These are phyloP conservation scores for Metaphire vulgaris DNA, from an alignment of 1,140 invertebrate genomes.

Conservation along the genomic window DNA sequence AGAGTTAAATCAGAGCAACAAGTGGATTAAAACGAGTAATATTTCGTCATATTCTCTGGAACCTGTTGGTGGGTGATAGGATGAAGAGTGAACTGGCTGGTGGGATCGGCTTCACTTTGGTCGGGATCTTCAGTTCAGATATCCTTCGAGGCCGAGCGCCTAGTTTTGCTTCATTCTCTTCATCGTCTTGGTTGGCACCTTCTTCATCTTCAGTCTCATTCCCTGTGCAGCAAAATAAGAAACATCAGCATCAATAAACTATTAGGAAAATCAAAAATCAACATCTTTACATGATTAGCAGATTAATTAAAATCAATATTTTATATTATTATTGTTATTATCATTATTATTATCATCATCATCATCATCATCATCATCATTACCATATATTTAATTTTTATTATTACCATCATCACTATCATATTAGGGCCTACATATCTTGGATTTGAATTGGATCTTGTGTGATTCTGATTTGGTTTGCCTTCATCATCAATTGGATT, in stretches of 20 bases:
- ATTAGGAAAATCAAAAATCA: background rate
- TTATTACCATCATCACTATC: conserved; percentile 44
- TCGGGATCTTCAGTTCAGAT: conserved; percentile 79
- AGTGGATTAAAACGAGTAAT: too few relatives aligned
- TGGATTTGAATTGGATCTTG: background rate
- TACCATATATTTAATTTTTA: conserved; percentile 37
- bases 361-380: conserved; percentile 35
- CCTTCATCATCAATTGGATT: background rate
- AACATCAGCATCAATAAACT: conserved; percentile 7
- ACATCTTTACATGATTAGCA: background rate
- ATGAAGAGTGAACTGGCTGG: conserved; percentile 90
- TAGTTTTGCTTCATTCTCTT: conserved; percentile 56
- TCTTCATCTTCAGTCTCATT: conserved; percentile 36
- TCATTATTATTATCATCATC: conserved; percentile 27
- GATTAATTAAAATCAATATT: background rate
- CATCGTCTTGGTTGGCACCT: conserved; percentile 48
- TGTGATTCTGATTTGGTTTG: background rate
- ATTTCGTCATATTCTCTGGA: too few relatives aligned
- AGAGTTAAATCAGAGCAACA: too few relatives aligned
- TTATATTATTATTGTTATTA: background rate
- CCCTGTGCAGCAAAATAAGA: too few relatives aligned
- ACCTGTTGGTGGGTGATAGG: conserved; percentile 89
- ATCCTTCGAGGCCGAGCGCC: conserved; percentile 71
- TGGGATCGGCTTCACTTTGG: conserved; percentile 87
- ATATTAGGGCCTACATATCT: conserved; percentile 16